Conservation (phyloP, 2,113 vertebrate genomes). For the Laterallus jamaicensis region DNA sequence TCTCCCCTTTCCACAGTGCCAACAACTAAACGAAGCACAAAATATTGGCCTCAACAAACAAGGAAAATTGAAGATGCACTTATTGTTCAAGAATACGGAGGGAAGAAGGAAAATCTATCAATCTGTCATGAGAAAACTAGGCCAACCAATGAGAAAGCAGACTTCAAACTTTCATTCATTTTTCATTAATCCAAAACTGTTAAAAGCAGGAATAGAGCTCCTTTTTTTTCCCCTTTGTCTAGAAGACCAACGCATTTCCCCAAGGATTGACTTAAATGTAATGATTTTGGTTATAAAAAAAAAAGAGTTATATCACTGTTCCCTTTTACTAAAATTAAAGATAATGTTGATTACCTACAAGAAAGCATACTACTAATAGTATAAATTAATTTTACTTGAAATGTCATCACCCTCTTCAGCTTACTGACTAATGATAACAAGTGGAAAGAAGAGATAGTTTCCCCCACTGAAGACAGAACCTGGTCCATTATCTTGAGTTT, state of each 20-base stretch:
- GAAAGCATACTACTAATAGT: neutral
- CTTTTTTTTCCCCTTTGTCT: neutral
- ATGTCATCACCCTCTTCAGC: neutral
- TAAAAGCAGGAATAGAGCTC: neutral
- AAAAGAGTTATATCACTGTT: neutral
- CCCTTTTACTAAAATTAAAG: neutral
- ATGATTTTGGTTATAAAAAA: neutral
- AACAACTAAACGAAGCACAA: constrained; percentile 2
- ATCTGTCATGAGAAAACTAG: neutral
- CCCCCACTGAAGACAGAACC: neutral
- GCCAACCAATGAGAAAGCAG: neutral
- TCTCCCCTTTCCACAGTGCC: neutral
- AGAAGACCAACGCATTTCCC: neutral
- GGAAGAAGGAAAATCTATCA: constrained; percentile 18
- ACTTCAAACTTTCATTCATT: constrained; percentile 8
- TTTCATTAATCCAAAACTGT: constrained; percentile 9
- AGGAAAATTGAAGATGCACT: constrained; percentile 13
- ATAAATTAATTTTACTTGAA: neutral
- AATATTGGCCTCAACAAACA: neutral
- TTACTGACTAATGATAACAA: neutral
- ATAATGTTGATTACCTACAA: neutral
- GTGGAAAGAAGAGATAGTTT: neutral
- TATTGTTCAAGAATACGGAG: constrained; percentile 5
- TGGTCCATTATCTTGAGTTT: neutral
- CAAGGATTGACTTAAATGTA: neutral